A percentile compares a stretch with the other conserved stretches of the same genome.
These are phyloP conservation scores for Spilosoma lubricipeda DNA, from an alignment of 2,888 invertebrate genomes.

Conservation along the genomic window DNA sequence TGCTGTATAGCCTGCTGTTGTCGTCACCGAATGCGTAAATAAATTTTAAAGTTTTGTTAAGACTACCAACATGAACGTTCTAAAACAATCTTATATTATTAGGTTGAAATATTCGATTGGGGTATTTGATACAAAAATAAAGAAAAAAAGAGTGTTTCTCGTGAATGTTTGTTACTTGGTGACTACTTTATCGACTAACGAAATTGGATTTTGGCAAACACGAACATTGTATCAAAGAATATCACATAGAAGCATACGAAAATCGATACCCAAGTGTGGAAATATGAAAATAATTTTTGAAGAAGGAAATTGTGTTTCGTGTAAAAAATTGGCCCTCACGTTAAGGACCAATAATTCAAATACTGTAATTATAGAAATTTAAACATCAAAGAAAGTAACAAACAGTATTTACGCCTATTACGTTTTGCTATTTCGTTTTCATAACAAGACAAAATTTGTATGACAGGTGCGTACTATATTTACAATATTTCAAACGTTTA, in stretches of 20 bases:
- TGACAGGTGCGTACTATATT: slow-evolving; percentile 11
- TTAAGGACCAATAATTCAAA: not conserved
- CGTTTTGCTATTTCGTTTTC: not conserved
- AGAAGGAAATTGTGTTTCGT: not conserved
- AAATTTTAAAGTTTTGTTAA: slow-evolving; percentile 6
- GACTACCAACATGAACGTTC: not conserved
- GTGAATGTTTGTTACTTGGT: not conserved
- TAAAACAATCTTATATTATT: not conserved
- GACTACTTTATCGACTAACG: not conserved
- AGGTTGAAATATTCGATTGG: not conserved
- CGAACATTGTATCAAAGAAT: not conserved
- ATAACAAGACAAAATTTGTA: not conserved
- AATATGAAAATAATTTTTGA: not conserved
- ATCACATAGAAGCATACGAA: not conserved
- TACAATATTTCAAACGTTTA: slow-evolving; percentile 16
- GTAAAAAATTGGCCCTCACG: not conserved
- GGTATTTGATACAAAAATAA: not conserved
- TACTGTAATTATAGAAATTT: not conserved
- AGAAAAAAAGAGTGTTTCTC: not conserved
- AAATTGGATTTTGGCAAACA: not conserved
- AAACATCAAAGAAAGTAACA: not conserved
- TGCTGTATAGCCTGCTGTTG: slow-evolving; percentile 9
- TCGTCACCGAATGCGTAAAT: slow-evolving; percentile 20
- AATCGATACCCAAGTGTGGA: not conserved
- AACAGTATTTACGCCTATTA: not conserved